phyloP scores from a whole-genome alignment of 64 coral and sea anemone species.

The Anthopleura sola region DNA sequence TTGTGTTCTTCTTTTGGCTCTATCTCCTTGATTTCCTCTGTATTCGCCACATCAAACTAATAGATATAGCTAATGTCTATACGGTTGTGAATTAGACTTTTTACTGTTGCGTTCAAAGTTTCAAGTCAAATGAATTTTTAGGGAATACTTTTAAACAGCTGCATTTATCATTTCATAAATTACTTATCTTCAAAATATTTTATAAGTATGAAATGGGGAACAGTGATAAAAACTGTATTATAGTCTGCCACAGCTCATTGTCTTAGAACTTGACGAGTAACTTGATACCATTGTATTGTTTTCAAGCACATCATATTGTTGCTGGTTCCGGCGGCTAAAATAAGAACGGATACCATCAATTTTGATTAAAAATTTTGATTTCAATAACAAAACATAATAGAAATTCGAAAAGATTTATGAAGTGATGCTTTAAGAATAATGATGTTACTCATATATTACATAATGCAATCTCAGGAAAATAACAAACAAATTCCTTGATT shows the following conservation, averaged over 20 bases:
- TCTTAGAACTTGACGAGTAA: background rate
- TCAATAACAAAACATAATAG: no score
- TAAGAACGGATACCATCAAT: no score
- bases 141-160: no score
- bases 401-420: no score
- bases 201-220: background rate
- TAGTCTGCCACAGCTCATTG: background rate
- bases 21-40: background rate
- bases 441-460: no score
- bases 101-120: background rate
- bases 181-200: background rate
- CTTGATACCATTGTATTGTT: background rate
- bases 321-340: background rate
- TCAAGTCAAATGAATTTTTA: no score
- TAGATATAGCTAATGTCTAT: slow-evolving; percentile 5
- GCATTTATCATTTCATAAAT: no score
- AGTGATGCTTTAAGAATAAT: no score
- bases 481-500: no score
- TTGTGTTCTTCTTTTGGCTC: background rate
- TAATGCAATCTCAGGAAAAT: no score
- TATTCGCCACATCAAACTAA: background rate
- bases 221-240: background rate
- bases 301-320: no score
- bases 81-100: background rate
- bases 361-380: no score